Conservation (phyloP, 2,113 vertebrate genomes). For the Microtus pennsylvanicus region DNA sequence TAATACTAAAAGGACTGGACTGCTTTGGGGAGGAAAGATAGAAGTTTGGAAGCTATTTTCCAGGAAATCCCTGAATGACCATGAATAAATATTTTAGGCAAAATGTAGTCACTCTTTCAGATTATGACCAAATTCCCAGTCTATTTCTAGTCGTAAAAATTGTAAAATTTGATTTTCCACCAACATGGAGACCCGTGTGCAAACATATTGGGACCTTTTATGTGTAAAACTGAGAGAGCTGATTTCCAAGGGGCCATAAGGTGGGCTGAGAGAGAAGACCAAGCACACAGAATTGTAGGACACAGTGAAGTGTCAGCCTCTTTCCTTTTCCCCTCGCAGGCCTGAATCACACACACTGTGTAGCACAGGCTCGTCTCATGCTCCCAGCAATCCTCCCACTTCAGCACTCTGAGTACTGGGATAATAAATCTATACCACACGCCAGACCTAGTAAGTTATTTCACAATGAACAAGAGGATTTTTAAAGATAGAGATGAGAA, state of each 20-base stretch:
- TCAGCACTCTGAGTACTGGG: neutral
- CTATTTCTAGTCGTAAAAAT: neutral
- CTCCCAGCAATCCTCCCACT: neutral
- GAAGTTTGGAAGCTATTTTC: neutral
- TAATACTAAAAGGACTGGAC: neutral
- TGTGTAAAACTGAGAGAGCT: neutral
- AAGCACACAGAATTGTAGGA: neutral
- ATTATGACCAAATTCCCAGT: neutral
- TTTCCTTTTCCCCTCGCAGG: neutral
- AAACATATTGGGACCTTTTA: neutral
- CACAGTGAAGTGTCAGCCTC: neutral
- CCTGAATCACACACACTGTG: too few species aligned
- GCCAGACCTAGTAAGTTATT: neutral
- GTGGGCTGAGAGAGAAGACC: neutral
- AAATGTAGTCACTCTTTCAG: neutral
- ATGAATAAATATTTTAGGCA: neutral
- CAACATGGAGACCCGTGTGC: neutral
- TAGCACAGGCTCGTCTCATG: neutral
- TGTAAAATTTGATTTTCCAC: neutral
- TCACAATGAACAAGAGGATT: neutral
- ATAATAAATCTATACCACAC: neutral
- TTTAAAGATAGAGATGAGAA: neutral
- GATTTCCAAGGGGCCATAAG: neutral
- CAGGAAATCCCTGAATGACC: slow-evolving; percentile 24
- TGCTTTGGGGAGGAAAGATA: neutral